Conservation (phyloP, 1,140 invertebrate genomes). For the Cydia splendana region DNA sequence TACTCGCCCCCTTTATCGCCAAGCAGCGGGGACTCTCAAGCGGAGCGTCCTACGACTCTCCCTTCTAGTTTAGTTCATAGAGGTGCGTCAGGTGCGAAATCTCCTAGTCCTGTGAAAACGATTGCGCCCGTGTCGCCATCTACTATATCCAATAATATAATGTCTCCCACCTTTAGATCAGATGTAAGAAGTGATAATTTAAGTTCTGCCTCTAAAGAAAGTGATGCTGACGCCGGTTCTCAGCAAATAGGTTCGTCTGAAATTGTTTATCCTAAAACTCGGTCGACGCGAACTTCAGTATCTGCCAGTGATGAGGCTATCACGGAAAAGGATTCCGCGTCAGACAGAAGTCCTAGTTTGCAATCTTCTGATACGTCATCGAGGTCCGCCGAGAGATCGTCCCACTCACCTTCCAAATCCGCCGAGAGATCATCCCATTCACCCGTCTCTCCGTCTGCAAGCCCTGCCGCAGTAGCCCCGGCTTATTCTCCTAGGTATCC, state of each 20-base stretch:
- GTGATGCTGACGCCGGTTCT: slow-evolving; percentile 33
- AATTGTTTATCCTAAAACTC: slow-evolving; percentile 47
- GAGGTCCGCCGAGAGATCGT: slow-evolving; percentile 48
- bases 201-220: slow-evolving; percentile 49
- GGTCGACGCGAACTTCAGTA: slow-evolving; percentile 50
- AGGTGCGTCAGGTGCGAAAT: slow-evolving; percentile 62
- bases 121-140: slow-evolving; percentile 60
- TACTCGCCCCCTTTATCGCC: slow-evolving; percentile 73
- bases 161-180: slow-evolving; percentile 47
- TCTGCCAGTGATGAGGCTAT: slow-evolving; percentile 46
- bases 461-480: slow-evolving; percentile 40
- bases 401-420: slow-evolving; percentile 43
- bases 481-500: slow-evolving; percentile 37
- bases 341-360: slow-evolving; percentile 39
- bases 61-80: slow-evolving; percentile 65
- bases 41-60: slow-evolving; percentile 67
- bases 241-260: slow-evolving; percentile 45
- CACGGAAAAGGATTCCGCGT: slow-evolving; percentile 40
- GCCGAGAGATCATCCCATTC: slow-evolving; percentile 48
- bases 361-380: slow-evolving; percentile 44
- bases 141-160: slow-evolving; percentile 60
- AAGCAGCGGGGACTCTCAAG: slow-evolving; percentile 61
- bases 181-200: slow-evolving; percentile 53
- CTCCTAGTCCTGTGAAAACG: slow-evolving; percentile 73
- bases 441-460: slow-evolving; percentile 36